Evolutionary conservation across 1,140 invertebrate genomes (phyloP).

Genomic region (Drosophila watanabei): DNA sequence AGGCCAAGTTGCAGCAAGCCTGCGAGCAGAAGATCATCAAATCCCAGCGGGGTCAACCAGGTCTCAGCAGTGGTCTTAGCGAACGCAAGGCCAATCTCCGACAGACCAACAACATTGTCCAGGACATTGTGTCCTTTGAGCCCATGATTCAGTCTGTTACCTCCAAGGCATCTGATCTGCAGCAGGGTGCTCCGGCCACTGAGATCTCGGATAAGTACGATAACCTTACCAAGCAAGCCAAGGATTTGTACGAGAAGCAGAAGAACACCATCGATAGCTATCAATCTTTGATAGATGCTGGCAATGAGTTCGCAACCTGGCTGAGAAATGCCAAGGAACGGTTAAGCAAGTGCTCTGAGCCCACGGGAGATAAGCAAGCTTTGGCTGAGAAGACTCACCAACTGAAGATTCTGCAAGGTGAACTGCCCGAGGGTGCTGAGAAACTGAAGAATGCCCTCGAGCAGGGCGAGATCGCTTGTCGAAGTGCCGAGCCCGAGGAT

Average conservation of each 20-base stretch:
- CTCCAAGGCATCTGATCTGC: conserved; percentile 95
- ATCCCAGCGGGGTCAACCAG: conserved; percentile 90
- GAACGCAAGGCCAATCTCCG: conserved; percentile 95
- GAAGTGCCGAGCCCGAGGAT: conserved; percentile 93
- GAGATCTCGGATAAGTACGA: conserved; percentile 97
- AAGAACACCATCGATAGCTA: conserved; percentile 96
- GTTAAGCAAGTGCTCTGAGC: conserved; percentile 96
- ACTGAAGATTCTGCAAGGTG: conserved; percentile 93
- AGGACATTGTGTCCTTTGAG: conserved; percentile 97
- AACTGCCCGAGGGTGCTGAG: conserved; percentile 92
- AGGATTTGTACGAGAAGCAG: conserved; percentile 95
- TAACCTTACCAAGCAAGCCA: conserved; percentile 94
- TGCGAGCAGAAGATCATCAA: conserved; percentile 94
- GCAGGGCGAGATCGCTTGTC: conserved; percentile 93
- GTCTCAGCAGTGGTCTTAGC: conserved; percentile 91
- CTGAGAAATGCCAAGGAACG: conserved; percentile 94
- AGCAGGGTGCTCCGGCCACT: conserved; percentile 93
- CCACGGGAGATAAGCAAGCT: conserved; percentile 96
- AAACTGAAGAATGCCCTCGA: conserved; percentile 93
- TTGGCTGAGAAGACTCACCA: conserved; percentile 94
- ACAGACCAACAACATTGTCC: conserved; percentile 96
- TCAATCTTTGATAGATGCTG: conserved; percentile 95
- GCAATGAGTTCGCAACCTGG: conserved; percentile 97
- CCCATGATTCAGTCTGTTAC: conserved; percentile 97
- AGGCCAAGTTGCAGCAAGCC: conserved; percentile 97